Base-by-base conservation (phyloP, 2,113 vertebrate species). In the Heliornis fulica region DNA sequence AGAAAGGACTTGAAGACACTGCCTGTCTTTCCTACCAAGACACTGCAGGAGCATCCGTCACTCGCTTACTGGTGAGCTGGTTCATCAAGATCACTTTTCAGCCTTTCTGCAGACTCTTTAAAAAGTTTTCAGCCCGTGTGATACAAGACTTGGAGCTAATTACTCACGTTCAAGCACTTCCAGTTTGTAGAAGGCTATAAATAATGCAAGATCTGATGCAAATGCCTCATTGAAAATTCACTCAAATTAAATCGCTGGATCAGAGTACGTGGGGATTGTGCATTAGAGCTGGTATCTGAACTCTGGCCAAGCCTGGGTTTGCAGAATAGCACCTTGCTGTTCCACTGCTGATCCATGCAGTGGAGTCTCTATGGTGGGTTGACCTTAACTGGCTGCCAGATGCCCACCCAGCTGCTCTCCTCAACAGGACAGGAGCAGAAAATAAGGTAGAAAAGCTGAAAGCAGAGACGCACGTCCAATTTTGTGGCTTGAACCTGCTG, bases 1-100 rank as follows among this genome's bases (percentile, higher is more conserved):
- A 97, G 98, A 92, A 98, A 97, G 89, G 98, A 99, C 94, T 97
- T 99, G 95, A 99, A 99, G 97, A 98, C 98, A 0, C 98, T 99
- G 50, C 99, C 99, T 4, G 97, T 98, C 75, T 98, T 99, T 84
- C 99, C 99, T 64, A 99, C 99, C 48, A 98, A 98, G 96, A 99
- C 99, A 0, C 97, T 99, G 57, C 98, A 99, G 97, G 99, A 99
- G 53, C 99, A 99, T 80, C 99, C 99, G 1, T 99, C 99, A 7
- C 98, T 99, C 3, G 98, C 98, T 53, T 99, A 99, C 95, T 99
- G 99, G 99, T 99, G 98, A 98, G 98, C 68, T 76, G 16, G n/a
- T 88, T 53, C 46, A 50, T 85, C 8, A 26, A 34, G 36, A 64
- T 66, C 15, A 10, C 38, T 83, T 80, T 26, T 57, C 19, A 60